These are phyloP conservation scores for Semnornis frantzii DNA, from an alignment of 2,113 vertebrate genomes.

Conservation along the genomic window DNA sequence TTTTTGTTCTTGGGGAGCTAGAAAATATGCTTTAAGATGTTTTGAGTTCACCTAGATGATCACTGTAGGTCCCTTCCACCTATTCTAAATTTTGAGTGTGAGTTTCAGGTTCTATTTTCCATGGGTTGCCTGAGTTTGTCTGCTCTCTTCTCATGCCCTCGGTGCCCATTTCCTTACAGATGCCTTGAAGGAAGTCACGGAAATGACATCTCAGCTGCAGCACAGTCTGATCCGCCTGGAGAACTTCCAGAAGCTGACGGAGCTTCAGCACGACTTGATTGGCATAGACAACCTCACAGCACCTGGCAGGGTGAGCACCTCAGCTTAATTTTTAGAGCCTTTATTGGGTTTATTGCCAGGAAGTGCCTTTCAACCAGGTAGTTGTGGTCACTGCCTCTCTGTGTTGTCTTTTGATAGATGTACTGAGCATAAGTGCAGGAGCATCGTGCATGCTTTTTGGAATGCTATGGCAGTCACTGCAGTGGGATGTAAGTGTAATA, in stretches of 20 bases:
- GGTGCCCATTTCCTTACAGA: constrained; percentile 65
- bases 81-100: not conserved
- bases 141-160: not conserved
- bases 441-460: not conserved
- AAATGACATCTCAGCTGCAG: constrained; percentile 85
- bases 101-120: not conserved
- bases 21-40: not conserved
- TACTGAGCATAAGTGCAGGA: constrained; percentile 11
- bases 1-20: not conserved
- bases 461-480: constrained; percentile 8
- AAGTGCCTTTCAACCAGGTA: not conserved
- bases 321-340: not conserved
- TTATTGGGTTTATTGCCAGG: not conserved
- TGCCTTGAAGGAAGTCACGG: constrained; percentile 87
- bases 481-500: constrained; percentile 16
- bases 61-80: accelerated
- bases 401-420: constrained; percentile 36
- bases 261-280: constrained; percentile 92
- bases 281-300: constrained; percentile 87
- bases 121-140: not conserved
- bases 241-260: constrained; percentile 94
- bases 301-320: constrained; percentile 84
- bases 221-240: constrained; percentile 91
- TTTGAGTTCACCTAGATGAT: not conserved
- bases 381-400: not conserved